Evolutionary conservation across 1,140 invertebrate species (phyloP), one percentile per base, ranked within the genome.

Genomic region (Aphaenogaster floridana): DNA sequence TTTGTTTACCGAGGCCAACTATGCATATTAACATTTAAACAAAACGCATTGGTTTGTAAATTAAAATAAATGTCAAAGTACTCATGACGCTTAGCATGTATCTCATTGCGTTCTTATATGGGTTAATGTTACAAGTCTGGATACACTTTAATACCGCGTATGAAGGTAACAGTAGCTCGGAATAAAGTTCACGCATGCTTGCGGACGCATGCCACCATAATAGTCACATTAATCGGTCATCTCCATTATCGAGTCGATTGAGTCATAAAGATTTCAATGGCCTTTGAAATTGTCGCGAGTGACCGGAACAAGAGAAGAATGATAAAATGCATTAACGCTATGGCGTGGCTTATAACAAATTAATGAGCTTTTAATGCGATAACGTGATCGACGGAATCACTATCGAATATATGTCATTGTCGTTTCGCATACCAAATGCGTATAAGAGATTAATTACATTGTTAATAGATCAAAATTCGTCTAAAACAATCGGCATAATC

Each of bases 141-240:
- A 48, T 21, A 28, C 6, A 28, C 2, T 79, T 79, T 21, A 52
- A 78, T 5, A 2, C 28, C 28, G 28, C 0, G 28, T n/a, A 28
- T 13, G 8, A 17, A 59, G 39, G 1, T 45, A 15, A 54, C 36
- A 15, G n/a, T 42, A 45, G 52, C 36, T 34, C 76, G 59, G 45
- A 48, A 50, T 57, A 69, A 69, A 69, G 66, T 69, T 69, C 21
- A 66, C 69, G 13, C 52, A 59, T 57, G 8, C 48, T 7, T 13
- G 57, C n/a, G 42, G 42, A 66, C 76, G 21, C 50, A 61, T 66
- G 50, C 50, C 28, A 45, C 50, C 39, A 64, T 86, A 69, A 81
- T 86, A 83, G 79, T 90, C 87, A 21, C 83, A 89, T 89, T 91
- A 91, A 91, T 91, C 88, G 80, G 63, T 88, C 76, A 89, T 86